These are phyloP conservation scores for Chelonoidis abingdonii DNA, from an alignment of 2,113 vertebrate genomes.

Conservation along the genomic window DNA sequence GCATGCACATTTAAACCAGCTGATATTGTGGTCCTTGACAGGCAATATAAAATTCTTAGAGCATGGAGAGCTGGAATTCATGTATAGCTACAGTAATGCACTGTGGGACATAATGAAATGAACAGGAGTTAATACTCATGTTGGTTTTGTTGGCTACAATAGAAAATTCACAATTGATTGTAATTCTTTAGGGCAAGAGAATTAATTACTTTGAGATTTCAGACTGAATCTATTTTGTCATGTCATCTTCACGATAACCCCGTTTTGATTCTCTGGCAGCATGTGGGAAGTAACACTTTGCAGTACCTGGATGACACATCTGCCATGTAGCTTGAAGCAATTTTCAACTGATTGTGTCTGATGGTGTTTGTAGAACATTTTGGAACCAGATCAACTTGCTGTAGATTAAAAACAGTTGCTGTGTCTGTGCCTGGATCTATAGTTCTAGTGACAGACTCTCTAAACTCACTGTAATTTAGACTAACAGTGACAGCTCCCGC, in stretches of 20 bases:
- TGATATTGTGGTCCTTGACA: constrained; percentile 1
- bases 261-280: constrained; percentile 48
- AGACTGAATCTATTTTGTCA: constrained; percentile 60
- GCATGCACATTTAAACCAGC: constrained; percentile 19
- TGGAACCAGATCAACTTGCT: constrained; percentile 51
- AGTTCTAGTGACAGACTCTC: constrained; percentile 64
- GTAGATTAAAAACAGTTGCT: constrained; percentile 66
- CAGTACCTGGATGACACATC: constrained; percentile 71
- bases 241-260: constrained; percentile 52
- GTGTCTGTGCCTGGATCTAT: constrained; percentile 35
- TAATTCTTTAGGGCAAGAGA: constrained; percentile 54
- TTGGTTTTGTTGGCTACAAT: constrained; percentile 42
- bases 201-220: constrained; percentile 56
- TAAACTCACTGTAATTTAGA: constrained; percentile 43
- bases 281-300: constrained; percentile 66
- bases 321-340: constrained; percentile 59
- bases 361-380: constrained; percentile 42
- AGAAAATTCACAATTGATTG: constrained; percentile 8
- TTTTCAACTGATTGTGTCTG: constrained; percentile 66
- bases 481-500: constrained; percentile 50
- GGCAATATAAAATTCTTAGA: background rate
- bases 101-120: constrained; percentile 43
- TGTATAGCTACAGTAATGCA: constrained; percentile 41
- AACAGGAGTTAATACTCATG: constrained; percentile 29
- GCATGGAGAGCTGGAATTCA: constrained; percentile 14